phyloP scores from a whole-genome alignment of 2,888 invertebrate species.

The Mechanitis messenoides region DNA sequence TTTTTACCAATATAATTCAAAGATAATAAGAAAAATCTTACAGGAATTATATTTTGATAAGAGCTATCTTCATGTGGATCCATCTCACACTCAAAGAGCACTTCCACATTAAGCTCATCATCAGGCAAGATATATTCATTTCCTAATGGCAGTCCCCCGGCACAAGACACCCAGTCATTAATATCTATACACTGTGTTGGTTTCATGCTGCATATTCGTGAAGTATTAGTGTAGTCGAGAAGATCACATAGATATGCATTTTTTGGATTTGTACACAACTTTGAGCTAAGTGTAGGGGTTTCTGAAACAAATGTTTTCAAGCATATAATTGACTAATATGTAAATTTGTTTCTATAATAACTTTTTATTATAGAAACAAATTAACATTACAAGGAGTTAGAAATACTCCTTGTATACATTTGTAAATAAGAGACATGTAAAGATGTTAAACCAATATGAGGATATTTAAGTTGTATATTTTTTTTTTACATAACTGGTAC shows the following conservation, averaged over 20 bases:
- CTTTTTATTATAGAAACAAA: no score
- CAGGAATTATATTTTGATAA: slow-evolving; percentile 50
- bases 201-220: slow-evolving; percentile 70
- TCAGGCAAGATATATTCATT: slow-evolving; percentile 50
- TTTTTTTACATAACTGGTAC: no score
- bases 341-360: no score
- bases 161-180: slow-evolving; percentile 66
- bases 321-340: not conserved
- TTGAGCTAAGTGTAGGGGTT: slow-evolving; percentile 73
- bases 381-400: no score
- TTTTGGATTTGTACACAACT: slow-evolving; percentile 72
- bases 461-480: no score
- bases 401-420: no score
- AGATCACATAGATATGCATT: slow-evolving; percentile 80
- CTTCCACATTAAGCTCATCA: slow-evolving; percentile 59
- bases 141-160: slow-evolving; percentile 61
- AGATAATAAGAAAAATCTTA: slow-evolving; percentile 32
- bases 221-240: slow-evolving; percentile 65
- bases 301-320: slow-evolving; percentile 47
- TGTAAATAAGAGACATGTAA: no score
- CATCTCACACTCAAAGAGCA: slow-evolving; percentile 70
- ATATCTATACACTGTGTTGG: slow-evolving; percentile 67
- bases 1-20: not conserved
- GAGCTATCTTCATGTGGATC: slow-evolving; percentile 55
- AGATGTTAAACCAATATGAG: no score